A percentile compares a stretch with the other conserved stretches of the same genome.
These are phyloP conservation scores for Diorhabda elongata DNA, from an alignment of 1,140 invertebrate genomes.

Conservation along the genomic window DNA sequence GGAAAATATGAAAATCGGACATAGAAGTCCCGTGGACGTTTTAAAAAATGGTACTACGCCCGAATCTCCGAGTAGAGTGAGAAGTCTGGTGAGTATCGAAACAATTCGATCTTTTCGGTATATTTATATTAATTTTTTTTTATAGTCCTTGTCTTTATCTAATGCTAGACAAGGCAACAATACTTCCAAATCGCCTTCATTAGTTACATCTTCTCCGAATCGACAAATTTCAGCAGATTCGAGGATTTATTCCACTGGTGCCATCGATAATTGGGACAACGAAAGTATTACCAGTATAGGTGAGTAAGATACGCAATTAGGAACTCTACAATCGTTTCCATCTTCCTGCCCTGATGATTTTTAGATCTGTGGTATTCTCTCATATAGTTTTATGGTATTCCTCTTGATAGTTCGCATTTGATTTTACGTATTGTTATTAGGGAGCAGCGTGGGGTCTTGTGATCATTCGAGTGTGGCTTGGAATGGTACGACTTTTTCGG, in stretches of 20 bases:
- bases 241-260: conserved; percentile 30
- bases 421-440: conserved; percentile 14
- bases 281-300: conserved; percentile 74
- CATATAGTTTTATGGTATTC: too few relatives aligned
- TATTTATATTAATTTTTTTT: background rate
- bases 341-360: too few relatives aligned
- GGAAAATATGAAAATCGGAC: conserved; percentile 27
- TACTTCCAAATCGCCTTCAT: conserved; percentile 37
- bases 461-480: conserved; percentile 75
- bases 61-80: conserved; percentile 29
- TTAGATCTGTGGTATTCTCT: too few relatives aligned
- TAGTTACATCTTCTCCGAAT: conserved; percentile 34
- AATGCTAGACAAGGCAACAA: conserved; percentile 42
- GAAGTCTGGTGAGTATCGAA: conserved; percentile 37
- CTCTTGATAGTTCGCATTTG: too few relatives aligned
- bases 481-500: conserved; percentile 73
- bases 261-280: conserved; percentile 60
- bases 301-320: conserved; percentile 46
- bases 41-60: conserved; percentile 20
- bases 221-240: conserved; percentile 55
- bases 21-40: conserved; percentile 12
- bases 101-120: background rate
- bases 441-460: conserved; percentile 63
- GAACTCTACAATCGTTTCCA: too few relatives aligned
- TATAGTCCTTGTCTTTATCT: conserved; percentile 51